Conservation (phyloP, 2,888 invertebrate genomes). For the Globia sparganii region DNA sequence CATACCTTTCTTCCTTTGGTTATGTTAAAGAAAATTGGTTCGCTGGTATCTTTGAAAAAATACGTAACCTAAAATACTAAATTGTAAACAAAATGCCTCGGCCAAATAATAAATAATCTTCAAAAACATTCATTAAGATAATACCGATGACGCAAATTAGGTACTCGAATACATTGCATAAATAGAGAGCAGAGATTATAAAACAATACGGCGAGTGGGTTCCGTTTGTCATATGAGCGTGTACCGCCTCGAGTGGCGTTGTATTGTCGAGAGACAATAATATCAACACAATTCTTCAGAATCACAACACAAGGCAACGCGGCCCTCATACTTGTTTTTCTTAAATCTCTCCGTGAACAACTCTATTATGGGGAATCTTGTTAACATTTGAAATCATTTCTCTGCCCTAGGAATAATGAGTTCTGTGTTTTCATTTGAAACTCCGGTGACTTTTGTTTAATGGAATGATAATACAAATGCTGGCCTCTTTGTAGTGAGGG, state of each 20-base stretch:
- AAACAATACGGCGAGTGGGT: slow-evolving; percentile 70
- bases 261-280: slow-evolving; percentile 63
- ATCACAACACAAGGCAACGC: slow-evolving; percentile 74
- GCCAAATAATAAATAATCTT: slow-evolving; percentile 19
- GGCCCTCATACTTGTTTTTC: slow-evolving; percentile 85
- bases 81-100: background rate
- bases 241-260: slow-evolving; percentile 60
- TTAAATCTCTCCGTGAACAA: slow-evolving; percentile 89
- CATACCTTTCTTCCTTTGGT: slow-evolving; percentile 76
- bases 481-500: slow-evolving; percentile 88
- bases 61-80: slow-evolving; percentile 24
- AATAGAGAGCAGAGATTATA: slow-evolving; percentile 70
- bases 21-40: slow-evolving; percentile 63
- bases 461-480: slow-evolving; percentile 90
- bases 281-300: slow-evolving; percentile 80
- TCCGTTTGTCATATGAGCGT: slow-evolving; percentile 65
- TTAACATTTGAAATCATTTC: slow-evolving; percentile 90
- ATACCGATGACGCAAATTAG: slow-evolving; percentile 38
- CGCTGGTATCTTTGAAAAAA: slow-evolving; percentile 6
- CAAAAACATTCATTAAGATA: slow-evolving; percentile 19
- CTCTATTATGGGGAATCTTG: slow-evolving; percentile 89
- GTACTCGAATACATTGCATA: slow-evolving; percentile 59
- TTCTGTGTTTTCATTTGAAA: slow-evolving; percentile 90
- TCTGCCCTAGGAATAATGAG: slow-evolving; percentile 88
- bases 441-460: slow-evolving; percentile 90